These are phyloP conservation scores for Dipodomys stephensi DNA, from an alignment of 2,113 vertebrate genomes.

Conservation along the genomic window DNA sequence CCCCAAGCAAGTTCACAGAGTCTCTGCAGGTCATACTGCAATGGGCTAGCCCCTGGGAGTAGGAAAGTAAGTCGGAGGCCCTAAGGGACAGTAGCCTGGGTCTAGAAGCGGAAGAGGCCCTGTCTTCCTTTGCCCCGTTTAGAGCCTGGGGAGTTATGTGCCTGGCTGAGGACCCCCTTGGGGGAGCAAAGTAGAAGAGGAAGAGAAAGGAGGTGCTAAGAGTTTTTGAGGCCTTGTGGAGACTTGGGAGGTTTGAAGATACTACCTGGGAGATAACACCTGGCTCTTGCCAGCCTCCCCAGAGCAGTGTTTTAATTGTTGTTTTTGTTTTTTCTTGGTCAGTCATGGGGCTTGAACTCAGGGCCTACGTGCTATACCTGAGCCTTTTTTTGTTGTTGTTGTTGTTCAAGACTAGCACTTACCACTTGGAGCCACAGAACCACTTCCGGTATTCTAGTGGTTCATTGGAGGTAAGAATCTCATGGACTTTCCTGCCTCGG, in stretches of 20 bases:
- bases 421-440: too few relatives aligned
- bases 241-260: neutral
- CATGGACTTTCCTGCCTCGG: neutral
- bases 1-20: neutral
- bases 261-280: neutral
- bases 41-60: neutral
- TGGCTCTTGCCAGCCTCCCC: neutral
- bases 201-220: neutral
- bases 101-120: neutral
- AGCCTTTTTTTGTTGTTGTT: too few relatives aligned
- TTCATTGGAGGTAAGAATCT: too few relatives aligned
- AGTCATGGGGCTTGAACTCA: too few relatives aligned
- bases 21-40: neutral
- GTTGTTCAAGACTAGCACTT: too few relatives aligned
- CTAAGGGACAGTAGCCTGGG: neutral
- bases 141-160: slow-evolving; percentile 44
- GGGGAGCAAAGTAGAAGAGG: neutral
- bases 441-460: too few relatives aligned
- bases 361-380: too few relatives aligned
- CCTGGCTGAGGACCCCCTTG: slow-evolving; percentile 8
- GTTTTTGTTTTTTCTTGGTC: too few relatives aligned
- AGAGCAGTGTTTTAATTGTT: neutral
- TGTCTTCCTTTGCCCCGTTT: neutral
- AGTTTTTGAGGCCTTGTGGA: neutral
- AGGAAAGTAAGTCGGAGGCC: neutral